Base-by-base conservation (phyloP, 37 sponge, comb jelly and placozoan genomes). In the Spongilla lacustris region DNA sequence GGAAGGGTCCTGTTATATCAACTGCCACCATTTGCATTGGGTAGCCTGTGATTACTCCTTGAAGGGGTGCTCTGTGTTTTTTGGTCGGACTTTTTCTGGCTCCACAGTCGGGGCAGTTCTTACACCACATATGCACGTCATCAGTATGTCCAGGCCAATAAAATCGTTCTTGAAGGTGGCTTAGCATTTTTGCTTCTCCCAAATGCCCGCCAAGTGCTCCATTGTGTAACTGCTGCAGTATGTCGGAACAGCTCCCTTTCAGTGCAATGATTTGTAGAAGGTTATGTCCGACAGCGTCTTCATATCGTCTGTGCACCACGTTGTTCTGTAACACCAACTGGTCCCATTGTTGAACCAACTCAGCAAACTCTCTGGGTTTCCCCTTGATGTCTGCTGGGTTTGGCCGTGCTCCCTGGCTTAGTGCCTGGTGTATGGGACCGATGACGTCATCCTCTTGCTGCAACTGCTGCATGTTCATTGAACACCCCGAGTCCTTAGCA, bases 141-240 rank as follows among this genome's bases (percentile, higher is more conserved):
- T 14, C 23, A 36, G 71, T 50, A 28, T 77, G 36, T 12, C 76
- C 68, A 5, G 85, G 85, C 85, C 85, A 84, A 38, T 84, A 84
- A 37, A 84, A 84, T 19, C 85, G 32, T 22, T 84, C 85, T 38
- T 84, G 75, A 24, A 84, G 77, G 29, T 49, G 34, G 38, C 38
- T 38, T 17, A 76, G 77, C 37, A 68, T 76, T 36, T 76, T 75
- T 22, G 41, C 68, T 9, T 28, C 41, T 21, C 71, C 72, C 4
- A 77, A 69, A 30, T 84, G 85, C 25, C 85, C 77, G 19, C 85
- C 77, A 9, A 21, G 11, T 26, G 67, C 69, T 67, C 70, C 85
- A 10, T 38, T 37, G 41, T 84, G 85, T 9, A 76, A 27, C 21
- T 66, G 36, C 33, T 84, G 49, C 38, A 84, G 23, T 8, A 76